phyloP scores from a whole-genome alignment of 2,113 vertebrate species.

The Ursus arctos region DNA sequence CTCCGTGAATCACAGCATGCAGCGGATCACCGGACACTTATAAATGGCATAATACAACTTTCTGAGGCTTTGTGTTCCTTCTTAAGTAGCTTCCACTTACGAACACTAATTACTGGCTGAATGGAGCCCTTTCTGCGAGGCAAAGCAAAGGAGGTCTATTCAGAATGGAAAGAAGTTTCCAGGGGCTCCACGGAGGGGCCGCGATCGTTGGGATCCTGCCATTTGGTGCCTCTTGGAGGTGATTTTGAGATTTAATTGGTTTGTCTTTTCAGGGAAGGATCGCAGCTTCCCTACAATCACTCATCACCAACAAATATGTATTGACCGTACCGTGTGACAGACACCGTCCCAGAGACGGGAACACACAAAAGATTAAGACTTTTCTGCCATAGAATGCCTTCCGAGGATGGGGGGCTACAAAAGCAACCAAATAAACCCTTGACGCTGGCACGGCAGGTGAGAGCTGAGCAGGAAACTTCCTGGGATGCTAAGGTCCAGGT shows the following conservation, averaged over 20 bases:
- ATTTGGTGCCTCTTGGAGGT: background rate
- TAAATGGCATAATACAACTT: constrained; percentile 66
- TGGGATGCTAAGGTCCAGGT: too few species aligned
- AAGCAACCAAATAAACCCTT: background rate
- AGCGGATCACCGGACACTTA: constrained; percentile 82
- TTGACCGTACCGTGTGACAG: fast-evolving
- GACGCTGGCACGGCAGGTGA: background rate
- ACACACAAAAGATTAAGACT: background rate
- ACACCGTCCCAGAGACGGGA: fast-evolving
- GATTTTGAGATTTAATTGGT: background rate
- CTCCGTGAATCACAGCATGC: constrained; percentile 67
- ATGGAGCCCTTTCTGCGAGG: constrained; percentile 17
- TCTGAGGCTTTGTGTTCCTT: constrained; percentile 70
- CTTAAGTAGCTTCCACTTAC: constrained; percentile 75
- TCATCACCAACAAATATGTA: background rate
- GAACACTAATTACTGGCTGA: constrained; percentile 72
- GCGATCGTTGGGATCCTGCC: background rate
- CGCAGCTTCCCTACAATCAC: background rate
- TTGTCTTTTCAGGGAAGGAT: constrained; percentile 63
- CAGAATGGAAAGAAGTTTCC: background rate
- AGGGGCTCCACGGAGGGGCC: background rate
- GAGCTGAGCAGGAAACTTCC: background rate
- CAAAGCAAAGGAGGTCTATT: background rate
- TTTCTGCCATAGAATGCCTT: background rate
- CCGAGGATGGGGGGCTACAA: background rate